A percentile compares a stretch with the other conserved stretches of the same genome.
phyloP scores from a whole-genome alignment of 2,113 vertebrate species.

The Sphaerodactylus townsendi region DNA sequence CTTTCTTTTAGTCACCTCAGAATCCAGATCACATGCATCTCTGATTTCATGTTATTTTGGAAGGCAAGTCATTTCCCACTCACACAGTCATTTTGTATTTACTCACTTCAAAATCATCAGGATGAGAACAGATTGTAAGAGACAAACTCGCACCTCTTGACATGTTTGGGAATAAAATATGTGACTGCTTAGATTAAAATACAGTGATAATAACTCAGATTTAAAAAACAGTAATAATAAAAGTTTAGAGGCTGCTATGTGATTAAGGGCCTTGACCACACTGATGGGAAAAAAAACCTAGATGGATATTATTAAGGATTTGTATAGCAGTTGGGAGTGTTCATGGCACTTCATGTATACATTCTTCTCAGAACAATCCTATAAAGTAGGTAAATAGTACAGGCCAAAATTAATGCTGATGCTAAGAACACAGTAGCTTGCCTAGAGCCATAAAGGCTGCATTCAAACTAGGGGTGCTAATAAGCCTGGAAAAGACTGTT shows the following conservation, averaged over 20 bases:
- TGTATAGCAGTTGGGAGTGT: no score
- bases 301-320: background rate
- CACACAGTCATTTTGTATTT: slow-evolving; percentile 34
- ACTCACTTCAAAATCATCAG: slow-evolving; percentile 45
- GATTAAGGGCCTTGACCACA: background rate
- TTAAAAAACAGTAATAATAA: background rate
- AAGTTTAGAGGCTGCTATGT: background rate
- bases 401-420: no score
- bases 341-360: no score
- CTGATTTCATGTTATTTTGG: background rate
- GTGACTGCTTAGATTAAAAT: slow-evolving; percentile 27
- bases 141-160: background rate
- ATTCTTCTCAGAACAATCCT: no score
- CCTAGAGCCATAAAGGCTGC: no score
- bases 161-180: slow-evolving; percentile 56
- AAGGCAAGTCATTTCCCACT: slow-evolving; percentile 21
- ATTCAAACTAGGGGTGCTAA: background rate
- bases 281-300: accelerated
- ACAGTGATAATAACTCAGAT: no score
- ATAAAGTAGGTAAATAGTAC: no score
- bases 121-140: background rate
- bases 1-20: background rate
- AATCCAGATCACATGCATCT: background rate
- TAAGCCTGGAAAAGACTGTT: no score
- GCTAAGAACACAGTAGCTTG: no score